Conservation (phyloP, 2,888 invertebrate species). For the Phytoseiulus persimilis region DNA sequence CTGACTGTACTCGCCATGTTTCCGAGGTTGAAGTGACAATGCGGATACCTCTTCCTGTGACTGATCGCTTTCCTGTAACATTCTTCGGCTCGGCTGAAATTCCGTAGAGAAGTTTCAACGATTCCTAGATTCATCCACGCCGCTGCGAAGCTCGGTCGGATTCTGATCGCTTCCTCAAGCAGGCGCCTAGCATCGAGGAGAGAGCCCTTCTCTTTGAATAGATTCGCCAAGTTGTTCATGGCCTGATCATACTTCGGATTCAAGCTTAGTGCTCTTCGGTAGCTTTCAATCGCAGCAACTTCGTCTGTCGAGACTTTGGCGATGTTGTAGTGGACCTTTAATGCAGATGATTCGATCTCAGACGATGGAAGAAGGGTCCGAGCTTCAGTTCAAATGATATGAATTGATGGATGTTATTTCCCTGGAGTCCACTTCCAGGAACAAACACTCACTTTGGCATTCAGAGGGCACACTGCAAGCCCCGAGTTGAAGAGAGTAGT, state of each 20-base stretch:
- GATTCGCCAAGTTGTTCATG: conserved; percentile 84
- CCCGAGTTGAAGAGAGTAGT: conserved; percentile 69
- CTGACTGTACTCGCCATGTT: conserved; percentile 65
- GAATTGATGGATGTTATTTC: background rate
- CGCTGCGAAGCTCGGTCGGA: conserved; percentile 74
- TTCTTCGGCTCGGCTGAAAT: conserved; percentile 62
- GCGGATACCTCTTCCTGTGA: conserved; percentile 71
- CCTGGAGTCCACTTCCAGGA: background rate
- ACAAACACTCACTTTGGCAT: conserved; percentile 64
- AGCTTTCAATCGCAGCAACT: conserved; percentile 67
- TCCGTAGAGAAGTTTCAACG: conserved; percentile 66
- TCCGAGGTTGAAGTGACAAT: conserved; percentile 88
- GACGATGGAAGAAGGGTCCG: too few species aligned
- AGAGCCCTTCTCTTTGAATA: conserved; percentile 64
- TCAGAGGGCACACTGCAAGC: conserved; percentile 75
- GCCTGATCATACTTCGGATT: conserved; percentile 79
- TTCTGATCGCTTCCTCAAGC: background rate
- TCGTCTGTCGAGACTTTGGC: conserved; percentile 75
- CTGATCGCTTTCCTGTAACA: conserved; percentile 72
- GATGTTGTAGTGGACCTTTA: conserved; percentile 69
- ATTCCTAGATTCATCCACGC: conserved; percentile 99
- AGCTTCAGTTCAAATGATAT: too few species aligned
- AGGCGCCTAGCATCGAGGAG: conserved; percentile 62
- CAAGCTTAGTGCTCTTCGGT: conserved; percentile 67
- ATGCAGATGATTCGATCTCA: too few species aligned